These are phyloP conservation scores for Discoglossus pictus DNA, from an alignment of 2,797 vertebrate species.

Conservation along the genomic window DNA sequence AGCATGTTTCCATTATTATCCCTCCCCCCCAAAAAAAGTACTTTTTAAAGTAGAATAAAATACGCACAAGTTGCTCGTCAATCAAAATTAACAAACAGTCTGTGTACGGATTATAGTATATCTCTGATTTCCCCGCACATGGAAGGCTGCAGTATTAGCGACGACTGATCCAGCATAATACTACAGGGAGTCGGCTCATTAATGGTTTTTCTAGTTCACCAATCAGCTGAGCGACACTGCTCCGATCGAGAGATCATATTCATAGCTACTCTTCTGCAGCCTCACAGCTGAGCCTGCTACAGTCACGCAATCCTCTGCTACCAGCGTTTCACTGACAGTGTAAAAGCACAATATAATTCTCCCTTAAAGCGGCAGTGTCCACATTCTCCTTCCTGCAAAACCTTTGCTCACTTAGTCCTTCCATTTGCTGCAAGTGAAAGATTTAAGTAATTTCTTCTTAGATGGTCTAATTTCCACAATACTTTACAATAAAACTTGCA, in stretches of 20 bases:
- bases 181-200: constrained; percentile 66
- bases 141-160: neutral
- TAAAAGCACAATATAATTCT: constrained; percentile 59
- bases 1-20: too few species aligned
- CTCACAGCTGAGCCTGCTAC: constrained; percentile 81
- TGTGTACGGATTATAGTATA: neutral
- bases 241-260: constrained; percentile 82
- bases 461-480: too few species aligned
- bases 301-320: constrained; percentile 82
- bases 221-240: constrained; percentile 60
- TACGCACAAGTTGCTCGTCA: too few species aligned
- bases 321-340: constrained; percentile 30
- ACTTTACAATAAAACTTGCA: too few species aligned
- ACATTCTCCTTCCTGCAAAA: constrained; percentile 5
- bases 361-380: constrained; percentile 64
- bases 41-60: too few species aligned
- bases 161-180: constrained; percentile 28
- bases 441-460: too few species aligned
- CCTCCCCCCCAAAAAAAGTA: too few species aligned
- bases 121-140: neutral
- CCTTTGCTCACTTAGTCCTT: too few species aligned
- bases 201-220: constrained; percentile 71
- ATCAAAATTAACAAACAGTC: too few species aligned
- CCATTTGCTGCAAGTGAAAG: too few species aligned
- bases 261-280: constrained; percentile 90